A percentile compares a stretch with the other conserved stretches of the same genome.
Conservation (phyloP, 2,888 invertebrate species). For the Torymus aiolomorphi region DNA sequence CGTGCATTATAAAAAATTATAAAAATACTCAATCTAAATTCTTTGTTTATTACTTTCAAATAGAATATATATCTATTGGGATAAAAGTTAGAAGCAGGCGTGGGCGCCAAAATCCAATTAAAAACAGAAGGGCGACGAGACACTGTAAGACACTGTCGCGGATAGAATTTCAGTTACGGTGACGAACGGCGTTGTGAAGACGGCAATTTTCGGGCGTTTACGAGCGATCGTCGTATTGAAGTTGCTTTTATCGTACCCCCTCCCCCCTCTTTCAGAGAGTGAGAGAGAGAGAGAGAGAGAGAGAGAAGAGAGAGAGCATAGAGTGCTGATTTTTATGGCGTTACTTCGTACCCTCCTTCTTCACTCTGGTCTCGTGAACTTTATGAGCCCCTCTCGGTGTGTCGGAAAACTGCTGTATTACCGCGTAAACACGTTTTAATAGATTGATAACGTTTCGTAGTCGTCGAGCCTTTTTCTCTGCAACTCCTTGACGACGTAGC, state of each 20-base stretch:
- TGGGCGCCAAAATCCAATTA: not conserved
- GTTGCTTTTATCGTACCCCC: constrained; percentile 22
- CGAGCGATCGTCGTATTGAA: constrained; percentile 38
- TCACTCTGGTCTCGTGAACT: not conserved
- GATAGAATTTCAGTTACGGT: constrained; percentile 1
- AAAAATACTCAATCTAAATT: too few relatives aligned
- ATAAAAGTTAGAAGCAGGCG: too few relatives aligned
- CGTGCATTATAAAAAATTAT: too few relatives aligned
- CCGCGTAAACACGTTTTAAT: constrained; percentile 27
- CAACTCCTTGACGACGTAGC: not conserved
- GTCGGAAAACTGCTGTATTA: constrained; percentile 40
- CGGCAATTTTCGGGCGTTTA: constrained; percentile 40
- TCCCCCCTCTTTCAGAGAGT: too few relatives aligned
- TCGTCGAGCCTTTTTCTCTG: not conserved
- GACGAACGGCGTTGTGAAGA: not conserved
- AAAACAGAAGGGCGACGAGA: not conserved
- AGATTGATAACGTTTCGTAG: constrained; percentile 36
- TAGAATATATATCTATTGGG: too few relatives aligned
- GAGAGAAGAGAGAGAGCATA: not conserved
- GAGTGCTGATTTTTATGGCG: constrained; percentile 46
- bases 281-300: not conserved
- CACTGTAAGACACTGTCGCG: not conserved
- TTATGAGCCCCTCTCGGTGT: constrained; percentile 34
- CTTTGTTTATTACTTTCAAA: too few relatives aligned
- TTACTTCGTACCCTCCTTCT: not conserved